Evolutionary conservation across 2,888 invertebrate species (phyloP).

Genomic region (Leucophora obtusa): DNA sequence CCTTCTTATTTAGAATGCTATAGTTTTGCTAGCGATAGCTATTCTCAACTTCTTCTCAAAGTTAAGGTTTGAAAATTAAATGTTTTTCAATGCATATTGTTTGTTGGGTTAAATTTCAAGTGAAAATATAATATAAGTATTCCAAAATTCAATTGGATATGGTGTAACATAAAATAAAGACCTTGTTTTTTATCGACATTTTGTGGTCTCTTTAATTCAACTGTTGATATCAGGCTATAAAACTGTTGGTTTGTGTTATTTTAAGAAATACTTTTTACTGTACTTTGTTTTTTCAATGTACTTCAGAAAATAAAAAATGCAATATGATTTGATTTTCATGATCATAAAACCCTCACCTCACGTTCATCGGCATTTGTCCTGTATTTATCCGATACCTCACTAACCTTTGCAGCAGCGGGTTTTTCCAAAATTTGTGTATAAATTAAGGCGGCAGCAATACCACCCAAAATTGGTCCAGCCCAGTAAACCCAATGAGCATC

Average conservation of each 20-base stretch:
- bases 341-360: slow-evolving; percentile 81
- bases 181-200: neutral
- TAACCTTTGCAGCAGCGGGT: slow-evolving; percentile 67
- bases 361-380: slow-evolving; percentile 81
- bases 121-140: too few relatives aligned
- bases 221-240: neutral
- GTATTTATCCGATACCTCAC: slow-evolving; percentile 77
- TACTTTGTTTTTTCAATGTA: slow-evolving; percentile 14
- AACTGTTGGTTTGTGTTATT: neutral
- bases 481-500: slow-evolving; percentile 93
- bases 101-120: too few relatives aligned
- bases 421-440: slow-evolving; percentile 81
- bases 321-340: slow-evolving; percentile 59
- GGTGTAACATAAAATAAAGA: too few relatives aligned
- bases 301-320: slow-evolving; percentile 17
- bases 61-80: too few relatives aligned
- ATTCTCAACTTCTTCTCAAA: too few relatives aligned
- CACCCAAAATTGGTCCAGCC: slow-evolving; percentile 92
- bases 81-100: too few relatives aligned
- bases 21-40: too few relatives aligned
- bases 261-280: neutral
- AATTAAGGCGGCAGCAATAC: slow-evolving; percentile 86
- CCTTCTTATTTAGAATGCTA: too few relatives aligned
- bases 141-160: too few relatives aligned
- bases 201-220: neutral